Base-by-base conservation (phyloP, 2,888 invertebrate genomes). In the Dichetophora obliterata region DNA sequence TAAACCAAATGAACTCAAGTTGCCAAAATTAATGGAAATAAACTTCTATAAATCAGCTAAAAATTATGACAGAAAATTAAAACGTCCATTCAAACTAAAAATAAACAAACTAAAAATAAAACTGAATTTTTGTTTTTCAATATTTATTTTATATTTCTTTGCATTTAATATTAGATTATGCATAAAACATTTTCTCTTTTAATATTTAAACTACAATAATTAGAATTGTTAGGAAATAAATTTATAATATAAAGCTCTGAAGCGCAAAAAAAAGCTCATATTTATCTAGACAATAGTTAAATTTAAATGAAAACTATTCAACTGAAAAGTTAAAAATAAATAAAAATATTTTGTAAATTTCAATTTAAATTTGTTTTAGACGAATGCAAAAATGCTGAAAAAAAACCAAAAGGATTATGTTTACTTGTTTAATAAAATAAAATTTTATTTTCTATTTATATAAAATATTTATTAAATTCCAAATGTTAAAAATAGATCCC, bases 141-240 rank as follows among this genome's bases (percentile, higher is more conserved):
- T 54, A 48, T 68, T 24, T 24, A 68, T 68, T 48, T 11, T 48
- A 48, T 68, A 68, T 68, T 48, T 68, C 48, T 43, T 54, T 52
- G 24, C 9, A 22, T 22, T 71, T 54, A 50, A 16, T 16, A 71
- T 31, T 9, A 50, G 19, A 19, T 68, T 22, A 24, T 50, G 50
- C 50, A 52, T 50, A 68, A 68, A 16, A 69, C 50, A 69, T 69
- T 69, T 50, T 24, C 22, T 50, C 50, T 43, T 69, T 50, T 31
- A 69, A 24, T 69, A 22, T 69, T 70, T 48, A 5, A n/a, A 43
- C n/a, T 37, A 71, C 22, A 16, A 57, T 50, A 57, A 57, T 48
- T 75, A 77, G 59, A 50, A 22, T n/a, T 61, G 24, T 48, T 43
- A 72, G 72, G 34, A 71, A 76, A 63, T 34, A n/a, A 48, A 69